Evolutionary conservation across 2,797 vertebrate genomes (phyloP).

Genomic region (Melanogrammus aeglefinus): DNA sequence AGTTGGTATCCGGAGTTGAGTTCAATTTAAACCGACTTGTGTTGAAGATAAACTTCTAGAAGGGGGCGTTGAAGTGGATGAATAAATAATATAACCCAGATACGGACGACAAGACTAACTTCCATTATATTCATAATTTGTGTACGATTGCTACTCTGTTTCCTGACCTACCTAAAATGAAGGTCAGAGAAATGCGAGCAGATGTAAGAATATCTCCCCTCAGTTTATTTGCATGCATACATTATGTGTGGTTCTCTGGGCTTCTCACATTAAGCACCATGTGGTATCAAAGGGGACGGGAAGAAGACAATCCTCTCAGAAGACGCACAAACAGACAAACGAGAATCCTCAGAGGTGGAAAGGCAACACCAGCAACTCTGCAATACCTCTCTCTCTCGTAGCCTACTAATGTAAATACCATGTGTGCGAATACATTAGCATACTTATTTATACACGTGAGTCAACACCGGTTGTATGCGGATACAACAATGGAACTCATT

Average conservation of each 20-base stretch:
- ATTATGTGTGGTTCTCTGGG: slow-evolving; percentile 30
- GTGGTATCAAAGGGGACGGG: not conserved
- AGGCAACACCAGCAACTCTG: slow-evolving; percentile 11
- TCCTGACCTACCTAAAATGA: no score
- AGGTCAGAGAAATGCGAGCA: slow-evolving; percentile 42
- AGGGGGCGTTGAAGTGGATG: no score
- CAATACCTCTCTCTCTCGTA: slow-evolving; percentile 26
- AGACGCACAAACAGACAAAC: slow-evolving; percentile 3
- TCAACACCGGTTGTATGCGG: slow-evolving; percentile 9
- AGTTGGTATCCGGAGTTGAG: no score
- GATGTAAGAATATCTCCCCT: slow-evolving; percentile 54
- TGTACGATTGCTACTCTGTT: no score
- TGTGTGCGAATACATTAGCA: slow-evolving; percentile 36
- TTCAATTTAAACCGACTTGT: no score
- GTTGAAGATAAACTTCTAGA: no score
- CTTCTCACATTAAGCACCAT: slow-evolving; percentile 17
- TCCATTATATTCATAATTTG: no score
- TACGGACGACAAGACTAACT: no score
- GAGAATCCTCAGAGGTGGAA: slow-evolving; percentile 25
- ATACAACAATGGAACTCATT: slow-evolving; percentile 12
- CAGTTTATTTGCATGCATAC: slow-evolving; percentile 20
- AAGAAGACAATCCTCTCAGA: slow-evolving; percentile 1
- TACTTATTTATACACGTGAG: not conserved
- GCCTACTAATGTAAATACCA: slow-evolving; percentile 32
- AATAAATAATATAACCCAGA: no score